phyloP scores from a whole-genome alignment of 2,797 vertebrate genomes.

The Pangasius krempfi region DNA sequence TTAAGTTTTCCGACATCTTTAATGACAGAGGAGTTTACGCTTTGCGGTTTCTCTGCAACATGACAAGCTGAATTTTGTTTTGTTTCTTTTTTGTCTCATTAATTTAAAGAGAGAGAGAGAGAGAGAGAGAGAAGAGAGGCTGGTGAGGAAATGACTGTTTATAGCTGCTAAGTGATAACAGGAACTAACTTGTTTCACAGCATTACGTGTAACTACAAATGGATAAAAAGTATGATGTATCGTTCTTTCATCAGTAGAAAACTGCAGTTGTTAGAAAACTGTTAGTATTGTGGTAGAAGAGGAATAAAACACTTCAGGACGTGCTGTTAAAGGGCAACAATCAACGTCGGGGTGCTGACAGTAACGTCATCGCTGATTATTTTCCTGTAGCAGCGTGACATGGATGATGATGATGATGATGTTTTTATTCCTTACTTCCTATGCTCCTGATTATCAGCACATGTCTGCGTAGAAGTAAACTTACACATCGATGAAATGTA shows the following conservation, averaged over 20 bases:
- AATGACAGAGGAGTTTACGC: not conserved
- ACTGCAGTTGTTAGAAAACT: not conserved
- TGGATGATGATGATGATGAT: not conserved
- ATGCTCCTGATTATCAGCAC: not conserved
- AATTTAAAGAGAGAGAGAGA: not conserved
- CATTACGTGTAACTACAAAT: not conserved
- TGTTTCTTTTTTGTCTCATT: not conserved
- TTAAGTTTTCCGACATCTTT: not conserved
- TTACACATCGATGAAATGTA: conserved; percentile 3
- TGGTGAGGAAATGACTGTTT: not conserved
- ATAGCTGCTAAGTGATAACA: not conserved
- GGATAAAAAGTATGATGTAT: not conserved
- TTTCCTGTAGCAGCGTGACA: not conserved
- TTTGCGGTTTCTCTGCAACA: not conserved
- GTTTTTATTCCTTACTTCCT: not conserved
- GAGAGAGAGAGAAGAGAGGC: not conserved
- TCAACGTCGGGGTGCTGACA: not conserved
- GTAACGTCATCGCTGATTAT: not conserved
- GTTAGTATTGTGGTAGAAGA: not conserved
- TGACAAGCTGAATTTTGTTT: not conserved
- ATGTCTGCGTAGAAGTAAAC: not conserved
- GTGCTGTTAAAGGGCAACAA: not conserved
- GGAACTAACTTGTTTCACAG: not conserved
- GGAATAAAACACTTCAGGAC: not conserved
- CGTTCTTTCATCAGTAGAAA: not conserved